Percentiles rank a stretch among this genome's conserved stretches.
Conservation (phyloP, 2,113 vertebrate genomes). For the Colius striatus region DNA sequence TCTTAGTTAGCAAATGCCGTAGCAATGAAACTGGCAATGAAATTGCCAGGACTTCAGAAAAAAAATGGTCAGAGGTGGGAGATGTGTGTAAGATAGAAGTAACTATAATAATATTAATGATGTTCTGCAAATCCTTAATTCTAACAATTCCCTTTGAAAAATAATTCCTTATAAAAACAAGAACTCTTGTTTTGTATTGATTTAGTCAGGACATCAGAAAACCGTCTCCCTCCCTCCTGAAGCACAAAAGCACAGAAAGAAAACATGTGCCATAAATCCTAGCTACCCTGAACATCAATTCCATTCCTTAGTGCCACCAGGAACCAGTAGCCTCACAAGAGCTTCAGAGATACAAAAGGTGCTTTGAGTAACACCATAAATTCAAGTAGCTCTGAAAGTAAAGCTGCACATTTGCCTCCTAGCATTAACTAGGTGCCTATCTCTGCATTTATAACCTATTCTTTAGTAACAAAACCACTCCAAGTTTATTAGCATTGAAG, state of each 20-base stretch:
- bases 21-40: rapidly evolving
- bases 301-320: neutral
- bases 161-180: neutral
- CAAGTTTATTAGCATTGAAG: neutral
- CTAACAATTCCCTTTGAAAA: neutral
- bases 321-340: neutral
- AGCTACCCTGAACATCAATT: neutral
- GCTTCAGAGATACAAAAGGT: neutral
- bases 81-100: neutral
- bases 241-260: neutral
- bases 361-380: neutral
- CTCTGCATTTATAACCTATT: neutral
- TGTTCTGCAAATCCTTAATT: neutral
- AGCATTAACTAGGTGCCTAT: neutral
- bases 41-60: neutral
- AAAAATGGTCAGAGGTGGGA: neutral
- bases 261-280: neutral
- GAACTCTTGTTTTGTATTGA: neutral
- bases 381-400: neutral
- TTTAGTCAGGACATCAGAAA: neutral
- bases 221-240: neutral
- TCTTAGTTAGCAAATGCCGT: neutral
- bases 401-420: neutral
- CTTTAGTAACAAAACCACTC: neutral
- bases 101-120: neutral